Conservation (phyloP, 1,140 invertebrate species). For the Capitella teleta region DNA sequence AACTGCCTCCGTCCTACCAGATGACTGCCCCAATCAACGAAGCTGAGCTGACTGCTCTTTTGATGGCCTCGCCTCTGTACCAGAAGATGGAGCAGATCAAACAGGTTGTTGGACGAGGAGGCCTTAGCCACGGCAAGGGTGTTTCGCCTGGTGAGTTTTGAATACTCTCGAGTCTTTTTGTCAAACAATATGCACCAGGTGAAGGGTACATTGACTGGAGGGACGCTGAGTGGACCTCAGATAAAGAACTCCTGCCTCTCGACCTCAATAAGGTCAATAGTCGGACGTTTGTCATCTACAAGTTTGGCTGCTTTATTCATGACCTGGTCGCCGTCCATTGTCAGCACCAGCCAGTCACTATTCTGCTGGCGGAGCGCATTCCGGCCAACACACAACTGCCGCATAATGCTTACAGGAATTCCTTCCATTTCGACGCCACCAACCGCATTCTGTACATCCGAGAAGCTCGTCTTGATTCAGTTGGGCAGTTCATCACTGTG, state of each 20-base stretch:
- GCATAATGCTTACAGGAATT: conserved; percentile 31
- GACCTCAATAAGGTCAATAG: conserved; percentile 32
- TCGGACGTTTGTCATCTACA: conserved; percentile 35
- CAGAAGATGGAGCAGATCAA: conserved; percentile 35
- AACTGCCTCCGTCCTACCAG: conserved; percentile 22
- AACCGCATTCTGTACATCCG: conserved; percentile 33
- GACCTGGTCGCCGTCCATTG: conserved; percentile 25
- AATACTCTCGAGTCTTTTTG: too few relatives aligned
- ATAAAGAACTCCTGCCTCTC: conserved; percentile 27
- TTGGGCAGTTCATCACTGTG: conserved; percentile 33
- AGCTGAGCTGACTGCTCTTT: conserved; percentile 26
- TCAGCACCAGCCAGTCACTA: conserved; percentile 26
- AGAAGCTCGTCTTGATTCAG: conserved; percentile 24
- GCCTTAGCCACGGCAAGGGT: conserved; percentile 9
- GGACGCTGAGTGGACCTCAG: conserved; percentile 27
- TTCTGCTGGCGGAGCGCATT: conserved; percentile 31
- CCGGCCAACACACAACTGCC: conserved; percentile 26
- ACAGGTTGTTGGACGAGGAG: conserved; percentile 22
- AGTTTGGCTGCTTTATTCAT: conserved; percentile 31
- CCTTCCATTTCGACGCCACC: conserved; percentile 36
- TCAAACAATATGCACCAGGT: too few relatives aligned
- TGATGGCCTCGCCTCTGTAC: conserved; percentile 36
- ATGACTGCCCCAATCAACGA: conserved; percentile 36
- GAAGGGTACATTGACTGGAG: conserved; percentile 25
- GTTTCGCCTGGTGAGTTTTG: conserved; percentile 1